Evolutionary conservation across 1,140 invertebrate genomes (phyloP), one percentile per base, ranked within the genome.

Genomic region (Uloborus diversus): DNA sequence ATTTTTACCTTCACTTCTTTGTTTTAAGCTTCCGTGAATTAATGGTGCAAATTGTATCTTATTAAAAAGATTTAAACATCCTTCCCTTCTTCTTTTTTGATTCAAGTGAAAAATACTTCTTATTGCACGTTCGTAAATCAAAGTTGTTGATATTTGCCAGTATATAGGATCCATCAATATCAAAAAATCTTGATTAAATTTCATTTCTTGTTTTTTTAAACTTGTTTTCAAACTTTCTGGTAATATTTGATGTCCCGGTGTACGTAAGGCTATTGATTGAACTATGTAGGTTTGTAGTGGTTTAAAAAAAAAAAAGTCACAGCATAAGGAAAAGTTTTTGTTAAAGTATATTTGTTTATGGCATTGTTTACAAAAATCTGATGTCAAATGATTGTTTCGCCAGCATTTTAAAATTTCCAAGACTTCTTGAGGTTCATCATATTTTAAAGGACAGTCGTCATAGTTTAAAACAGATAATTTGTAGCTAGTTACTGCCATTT

Each of bases 231-330:
- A 30, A n/a, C 23, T 11, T n/a, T 66, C 37, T 1, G 37, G 37
- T 49, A 66, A 28, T 28, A 66, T 49, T 3, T 9, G 2, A 66
- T 28, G n/a, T 11, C 42, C 42, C 5, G 37, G 20, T 1, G 64
- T 66, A 23, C 3, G 0, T 3, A 66, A 14, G 20, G 64, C 64
- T 2, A 66, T 49, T 27, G 64, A 66, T 66, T 66, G 20, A 4
- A 66, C 37, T 30, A 66, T 23, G 35, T 66, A 66, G 2, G 42
- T 17, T 17, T 25, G 27, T 2, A 2, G 9, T 25, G 64, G 64
- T 66, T 66, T 66, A 66, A 49, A 66, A 51, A 49, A 66, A 49
- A 66, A 66, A n/a, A 1, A 28, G 49, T 49, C 35, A n/a, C 64
- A 66, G 30, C 64, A 66, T 14, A 49, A 4, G 27, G 25, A 28